Evolutionary conservation across 2,113 vertebrate genomes (phyloP).

Genomic region (Myiopsitta monachus): DNA sequence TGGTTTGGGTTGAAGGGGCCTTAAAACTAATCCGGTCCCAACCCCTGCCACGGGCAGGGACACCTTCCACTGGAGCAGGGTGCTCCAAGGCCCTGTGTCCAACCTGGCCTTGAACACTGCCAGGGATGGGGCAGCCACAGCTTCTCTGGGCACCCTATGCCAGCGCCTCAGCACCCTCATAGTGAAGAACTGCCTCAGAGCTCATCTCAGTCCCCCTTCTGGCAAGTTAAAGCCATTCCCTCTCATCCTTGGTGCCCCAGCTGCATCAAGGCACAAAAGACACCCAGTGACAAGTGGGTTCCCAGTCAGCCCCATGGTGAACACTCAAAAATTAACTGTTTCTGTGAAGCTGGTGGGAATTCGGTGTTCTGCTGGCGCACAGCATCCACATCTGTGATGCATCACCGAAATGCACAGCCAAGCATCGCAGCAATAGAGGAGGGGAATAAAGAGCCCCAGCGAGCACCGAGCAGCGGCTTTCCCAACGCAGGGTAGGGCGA

Average conservation of each 20-base stretch:
- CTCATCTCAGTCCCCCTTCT: neutral
- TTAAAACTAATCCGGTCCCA: neutral
- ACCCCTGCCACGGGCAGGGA: neutral
- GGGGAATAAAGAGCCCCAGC: neutral
- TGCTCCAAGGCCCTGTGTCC: neutral
- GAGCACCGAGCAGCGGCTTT: neutral
- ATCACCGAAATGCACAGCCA: neutral
- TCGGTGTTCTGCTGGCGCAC: neutral
- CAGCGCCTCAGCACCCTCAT: neutral
- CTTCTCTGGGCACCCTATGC: too few species aligned
- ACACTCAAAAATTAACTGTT: neutral
- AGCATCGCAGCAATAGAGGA: accelerated
- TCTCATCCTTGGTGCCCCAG: neutral
- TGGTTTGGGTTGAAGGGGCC: neutral
- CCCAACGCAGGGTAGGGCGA: neutral
- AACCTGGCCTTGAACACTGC: too few species aligned
- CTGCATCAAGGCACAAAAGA: neutral
- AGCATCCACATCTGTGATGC: neutral
- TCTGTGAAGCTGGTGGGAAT: neutral
- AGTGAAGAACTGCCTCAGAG: neutral
- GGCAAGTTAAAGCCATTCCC: neutral
- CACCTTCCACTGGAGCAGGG: neutral
- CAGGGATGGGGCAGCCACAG: too few species aligned
- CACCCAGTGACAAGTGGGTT: neutral
- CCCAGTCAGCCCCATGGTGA: neutral